phyloP scores from a whole-genome alignment of 2,888 invertebrate genomes.

The Eledona agricola region DNA sequence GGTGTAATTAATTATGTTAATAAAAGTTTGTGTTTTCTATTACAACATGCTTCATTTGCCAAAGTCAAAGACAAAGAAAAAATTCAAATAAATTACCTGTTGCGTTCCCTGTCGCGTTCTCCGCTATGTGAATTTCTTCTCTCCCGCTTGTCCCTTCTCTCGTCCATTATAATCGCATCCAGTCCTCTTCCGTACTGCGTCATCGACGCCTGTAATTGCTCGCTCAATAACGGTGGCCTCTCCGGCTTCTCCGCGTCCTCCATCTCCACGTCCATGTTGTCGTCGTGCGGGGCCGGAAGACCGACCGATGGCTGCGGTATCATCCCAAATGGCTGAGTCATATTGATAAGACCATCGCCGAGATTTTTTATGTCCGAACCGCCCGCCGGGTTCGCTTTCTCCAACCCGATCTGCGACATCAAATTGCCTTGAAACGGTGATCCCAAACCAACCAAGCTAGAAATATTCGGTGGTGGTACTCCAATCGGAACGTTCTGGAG shows the following conservation, averaged over 20 bases:
- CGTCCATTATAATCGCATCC: conserved; percentile 23
- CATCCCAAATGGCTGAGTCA: conserved; percentile 60
- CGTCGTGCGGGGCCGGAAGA: conserved; percentile 66
- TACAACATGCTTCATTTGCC: too few species aligned
- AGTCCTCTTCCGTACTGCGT: conserved; percentile 35
- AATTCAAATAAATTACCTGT: conserved; percentile 20
- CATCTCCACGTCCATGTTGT: conserved; percentile 84
- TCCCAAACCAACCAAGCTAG: conserved; percentile 61
- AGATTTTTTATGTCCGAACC: conserved; percentile 46
- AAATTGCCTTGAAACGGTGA: conserved; percentile 58
- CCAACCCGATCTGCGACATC: conserved; percentile 50
- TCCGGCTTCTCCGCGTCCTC: conserved; percentile 65
- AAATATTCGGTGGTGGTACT: conserved; percentile 67
- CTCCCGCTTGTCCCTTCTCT: conserved; percentile 39
- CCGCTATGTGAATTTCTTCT: conserved; percentile 44
- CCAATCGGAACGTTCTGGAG: conserved; percentile 65
- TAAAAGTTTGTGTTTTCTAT: too few species aligned
- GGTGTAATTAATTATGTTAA: too few species aligned
- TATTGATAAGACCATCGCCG: conserved; percentile 59
- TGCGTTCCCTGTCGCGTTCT: conserved; percentile 56
- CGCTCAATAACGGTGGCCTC: conserved; percentile 57
- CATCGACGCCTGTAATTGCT: conserved; percentile 64
- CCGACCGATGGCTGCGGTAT: conserved; percentile 59
- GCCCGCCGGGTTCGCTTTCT: conserved; percentile 38
- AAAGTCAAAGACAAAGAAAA: too few species aligned